Conservation (phyloP, 2,797 vertebrate species). For the Anas flavirostris region DNA sequence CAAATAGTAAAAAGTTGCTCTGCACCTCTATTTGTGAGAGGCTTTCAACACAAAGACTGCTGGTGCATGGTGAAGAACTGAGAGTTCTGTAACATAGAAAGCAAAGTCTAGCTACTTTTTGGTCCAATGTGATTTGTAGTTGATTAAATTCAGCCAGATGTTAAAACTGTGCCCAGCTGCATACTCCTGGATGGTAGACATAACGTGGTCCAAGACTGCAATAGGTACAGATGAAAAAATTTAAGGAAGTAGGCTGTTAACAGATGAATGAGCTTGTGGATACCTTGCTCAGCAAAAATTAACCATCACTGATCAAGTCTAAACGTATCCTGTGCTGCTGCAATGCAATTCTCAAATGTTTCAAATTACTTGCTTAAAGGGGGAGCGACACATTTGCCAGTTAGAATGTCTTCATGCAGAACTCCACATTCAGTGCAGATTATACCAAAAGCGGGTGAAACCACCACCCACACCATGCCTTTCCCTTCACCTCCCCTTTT, state of each 20-base stretch:
- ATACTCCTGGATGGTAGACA: not conserved
- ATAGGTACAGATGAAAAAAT: not conserved
- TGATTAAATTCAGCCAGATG: not conserved
- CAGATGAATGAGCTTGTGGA: not conserved
- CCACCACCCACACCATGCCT: not conserved
- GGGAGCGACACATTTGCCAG: slow-evolving; percentile 18
- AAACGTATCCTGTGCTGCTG: not conserved
- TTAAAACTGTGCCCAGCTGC: not conserved
- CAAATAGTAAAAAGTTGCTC: not conserved
- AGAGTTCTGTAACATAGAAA: not conserved
- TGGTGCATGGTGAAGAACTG: not conserved
- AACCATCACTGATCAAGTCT: not conserved
- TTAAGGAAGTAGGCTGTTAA: not conserved
- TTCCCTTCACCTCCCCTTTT: too few relatives aligned
- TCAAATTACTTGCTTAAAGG: slow-evolving; percentile 29
- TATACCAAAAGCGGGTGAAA: not conserved
- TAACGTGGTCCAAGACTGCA: not conserved
- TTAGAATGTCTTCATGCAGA: slow-evolving; percentile 21
- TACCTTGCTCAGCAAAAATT: not conserved
- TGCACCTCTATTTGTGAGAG: not conserved
- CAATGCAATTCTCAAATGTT: not conserved
- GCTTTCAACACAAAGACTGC: not conserved
- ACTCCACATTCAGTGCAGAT: not conserved
- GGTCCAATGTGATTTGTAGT: not conserved
- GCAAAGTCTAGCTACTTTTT: not conserved